Percentiles rank a stretch among this genome's conserved stretches.
Evolutionary conservation across 2,113 vertebrate species (phyloP).

Genomic region (Rhegmatorhina hoffmannsi): DNA sequence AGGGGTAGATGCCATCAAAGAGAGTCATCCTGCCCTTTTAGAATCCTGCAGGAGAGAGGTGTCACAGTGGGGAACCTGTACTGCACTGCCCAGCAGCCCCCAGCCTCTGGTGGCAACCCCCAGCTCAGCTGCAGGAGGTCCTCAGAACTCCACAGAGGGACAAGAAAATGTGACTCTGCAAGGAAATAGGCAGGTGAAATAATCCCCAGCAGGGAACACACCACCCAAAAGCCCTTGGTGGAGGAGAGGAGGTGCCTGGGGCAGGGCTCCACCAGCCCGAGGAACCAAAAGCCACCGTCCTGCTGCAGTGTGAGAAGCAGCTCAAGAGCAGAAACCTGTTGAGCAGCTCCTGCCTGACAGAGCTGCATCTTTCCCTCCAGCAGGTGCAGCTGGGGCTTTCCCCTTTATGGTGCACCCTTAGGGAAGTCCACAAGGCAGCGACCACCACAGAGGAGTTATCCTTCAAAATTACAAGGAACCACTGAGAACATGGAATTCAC

Average conservation of each 20-base stretch:
- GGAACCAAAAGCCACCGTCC: not conserved
- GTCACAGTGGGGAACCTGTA: not conserved
- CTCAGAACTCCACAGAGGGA: not conserved
- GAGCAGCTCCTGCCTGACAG: not conserved
- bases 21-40: constrained; percentile 83
- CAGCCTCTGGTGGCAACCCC: not conserved
- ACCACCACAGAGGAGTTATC: not conserved
- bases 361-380: not conserved
- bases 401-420: rapidly evolving
- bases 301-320: not conserved
- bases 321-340: not conserved
- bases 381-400: not conserved
- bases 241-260: not conserved
- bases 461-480: not conserved
- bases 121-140: not conserved
- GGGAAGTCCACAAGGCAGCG: not conserved
- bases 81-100: not conserved
- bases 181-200: not conserved
- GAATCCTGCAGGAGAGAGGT: not conserved
- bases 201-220: not conserved
- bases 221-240: not conserved
- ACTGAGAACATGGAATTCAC: not conserved
- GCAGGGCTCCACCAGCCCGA: not conserved
- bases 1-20: constrained; percentile 86
- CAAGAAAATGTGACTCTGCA: not conserved